A percentile compares a stretch with the other conserved stretches of the same genome.
Evolutionary conservation across 2,888 invertebrate genomes (phyloP).

Genomic region (Plagiodera versicolora): DNA sequence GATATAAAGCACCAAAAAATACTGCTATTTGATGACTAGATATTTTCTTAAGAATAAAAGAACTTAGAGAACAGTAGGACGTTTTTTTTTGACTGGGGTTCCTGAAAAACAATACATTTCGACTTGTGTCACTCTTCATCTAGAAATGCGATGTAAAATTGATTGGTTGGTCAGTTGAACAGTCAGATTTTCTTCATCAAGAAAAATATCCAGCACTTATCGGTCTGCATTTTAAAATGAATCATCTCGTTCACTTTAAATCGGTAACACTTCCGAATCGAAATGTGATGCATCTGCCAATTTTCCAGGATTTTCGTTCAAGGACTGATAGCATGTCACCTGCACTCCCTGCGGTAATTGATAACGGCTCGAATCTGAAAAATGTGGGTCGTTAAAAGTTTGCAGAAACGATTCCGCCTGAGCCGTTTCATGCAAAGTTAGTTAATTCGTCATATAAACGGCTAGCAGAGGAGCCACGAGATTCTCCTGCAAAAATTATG

Average conservation of each 20-base stretch:
- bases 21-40: too few relatives aligned
- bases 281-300: slow-evolving; percentile 7
- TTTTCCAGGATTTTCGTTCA: slow-evolving; percentile 3
- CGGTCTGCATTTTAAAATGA: background rate
- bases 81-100: too few relatives aligned
- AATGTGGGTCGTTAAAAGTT: slow-evolving; percentile 33
- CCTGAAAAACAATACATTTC: too few relatives aligned
- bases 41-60: too few relatives aligned
- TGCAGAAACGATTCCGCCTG: slow-evolving; percentile 19
- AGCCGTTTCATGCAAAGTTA: slow-evolving; percentile 24
- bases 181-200: too few relatives aligned
- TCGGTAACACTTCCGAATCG: background rate
- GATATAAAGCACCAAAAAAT: too few relatives aligned
- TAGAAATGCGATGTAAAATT: slow-evolving; percentile 12
- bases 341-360: slow-evolving; percentile 28
- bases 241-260: background rate
- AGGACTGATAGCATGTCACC: slow-evolving; percentile 25
- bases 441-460: slow-evolving; percentile 24
- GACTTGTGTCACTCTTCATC: too few relatives aligned
- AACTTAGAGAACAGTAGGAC: too few relatives aligned
- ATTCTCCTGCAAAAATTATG: slow-evolving; percentile 8
- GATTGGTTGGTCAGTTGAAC: background rate
- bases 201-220: background rate
- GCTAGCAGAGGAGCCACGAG: slow-evolving; percentile 7
- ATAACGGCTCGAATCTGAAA: slow-evolving; percentile 32